Evolutionary conservation across 2,113 vertebrate species (phyloP), one percentile per base, ranked within the genome.

Genomic region (Hemibagrus wyckioides): DNA sequence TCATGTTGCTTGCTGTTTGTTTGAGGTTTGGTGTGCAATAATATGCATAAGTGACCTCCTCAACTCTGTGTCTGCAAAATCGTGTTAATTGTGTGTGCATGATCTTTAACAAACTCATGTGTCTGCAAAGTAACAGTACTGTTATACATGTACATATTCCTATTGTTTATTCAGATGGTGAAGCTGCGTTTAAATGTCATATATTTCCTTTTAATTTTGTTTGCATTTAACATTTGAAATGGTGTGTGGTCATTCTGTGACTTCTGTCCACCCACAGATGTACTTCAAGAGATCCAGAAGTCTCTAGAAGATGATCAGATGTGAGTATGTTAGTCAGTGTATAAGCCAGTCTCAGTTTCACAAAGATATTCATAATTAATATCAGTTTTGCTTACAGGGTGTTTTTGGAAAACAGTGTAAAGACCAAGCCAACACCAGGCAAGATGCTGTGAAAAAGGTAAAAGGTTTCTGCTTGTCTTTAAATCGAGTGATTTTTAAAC

Each of bases 271-370:
- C 91, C 92, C 2, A 83, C 93, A 99, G 98, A 94, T 89, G 97
- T 99, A 82, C 96, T 99, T 86, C 97, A 97, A 92, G 98, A 99
- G 93, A 97, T 99, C 92, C 98, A 99, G 94, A 98, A 96, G 91
- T 97, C 98, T 6, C 94, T 99, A 91, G 98, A 99, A 93, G 96
- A 94, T 56, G 95, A 95, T 69, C 96, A 95, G 87, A 95, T 89
- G 98, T 99, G 92, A 97, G 97, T 96, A 33, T 73, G 25, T 48
- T 21, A 44, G 17, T 56, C 14, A 28, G 14, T 11, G 50, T 76
- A 11, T 1, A 11, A 54, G 39, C 25, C 81, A 25, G 63, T 39
- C 76, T 30, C 10, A 13, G 50, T 56, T 54, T 80, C 30, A 56
- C 50, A 36, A 17, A 30, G 11, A 9, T 36, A 21, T 54, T 56